These are phyloP conservation scores for Sarcoramphus papa DNA, from an alignment of 2,797 vertebrate species.

Conservation along the genomic window DNA sequence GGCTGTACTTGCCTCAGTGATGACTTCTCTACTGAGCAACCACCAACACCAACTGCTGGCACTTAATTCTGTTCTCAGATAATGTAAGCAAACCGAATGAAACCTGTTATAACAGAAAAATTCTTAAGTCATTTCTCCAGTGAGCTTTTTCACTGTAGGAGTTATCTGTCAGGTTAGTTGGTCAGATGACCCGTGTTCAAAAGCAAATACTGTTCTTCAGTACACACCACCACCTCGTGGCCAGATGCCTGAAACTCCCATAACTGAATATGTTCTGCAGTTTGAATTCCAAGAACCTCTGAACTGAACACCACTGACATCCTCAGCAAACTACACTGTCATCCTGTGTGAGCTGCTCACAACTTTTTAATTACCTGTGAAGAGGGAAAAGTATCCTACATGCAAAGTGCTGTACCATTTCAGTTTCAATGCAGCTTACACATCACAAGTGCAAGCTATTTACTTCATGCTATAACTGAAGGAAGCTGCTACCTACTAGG, in stretches of 20 bases:
- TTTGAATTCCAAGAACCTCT: not conserved
- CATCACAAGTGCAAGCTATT: not conserved
- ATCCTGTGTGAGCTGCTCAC: not conserved
- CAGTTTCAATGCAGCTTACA: not conserved
- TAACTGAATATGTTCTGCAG: not conserved
- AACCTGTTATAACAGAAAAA: not conserved
- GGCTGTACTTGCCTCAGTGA: not conserved
- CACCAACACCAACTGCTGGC: not conserved
- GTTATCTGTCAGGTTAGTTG: not conserved
- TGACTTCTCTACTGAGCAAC: not conserved
- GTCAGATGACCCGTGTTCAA: not conserved
- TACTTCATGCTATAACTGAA: not conserved
- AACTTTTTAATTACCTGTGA: not conserved
- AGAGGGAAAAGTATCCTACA: not conserved
- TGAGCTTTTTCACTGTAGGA: not conserved
- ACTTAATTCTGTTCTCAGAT: not conserved
- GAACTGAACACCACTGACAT: not conserved
- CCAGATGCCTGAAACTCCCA: not conserved
- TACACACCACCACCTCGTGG: slow-evolving; percentile 53
- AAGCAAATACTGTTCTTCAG: not conserved
- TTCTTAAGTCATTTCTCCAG: not conserved
- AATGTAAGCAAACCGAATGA: not conserved
- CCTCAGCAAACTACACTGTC: not conserved
- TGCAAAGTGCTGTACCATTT: not conserved
- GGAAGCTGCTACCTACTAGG: not conserved